Base-by-base conservation (phyloP, 53 echinoderm and acorn worm species). In the Holothuria leucospilota region DNA sequence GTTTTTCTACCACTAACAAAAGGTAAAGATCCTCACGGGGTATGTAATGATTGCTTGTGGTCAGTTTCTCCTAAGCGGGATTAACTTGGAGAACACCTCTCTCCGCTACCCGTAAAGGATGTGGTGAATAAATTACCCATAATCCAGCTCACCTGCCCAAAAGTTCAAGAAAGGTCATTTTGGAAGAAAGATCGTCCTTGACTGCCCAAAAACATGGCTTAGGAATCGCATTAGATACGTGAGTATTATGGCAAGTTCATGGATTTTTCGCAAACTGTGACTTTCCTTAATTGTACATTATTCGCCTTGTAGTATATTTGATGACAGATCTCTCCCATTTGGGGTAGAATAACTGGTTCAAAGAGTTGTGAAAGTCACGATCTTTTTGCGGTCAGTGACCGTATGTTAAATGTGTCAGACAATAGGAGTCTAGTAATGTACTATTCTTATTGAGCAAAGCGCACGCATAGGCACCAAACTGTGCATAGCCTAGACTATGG, bases 321-420 rank as follows among this genome's bases (percentile, higher is more conserved):
- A 49, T 51, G 75, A 23, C 49, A 75, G 49, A 75, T 13, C 51
- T 4, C 2, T 75, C 18, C 18, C 5, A 49, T 49, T 75, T 75
- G 52, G 75, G 75, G 75, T 75, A 75, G 53, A 75, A 75, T 75
- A 75, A 51, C 27, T 52, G 75, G 39, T 27, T 56, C 59, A 61
- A 59, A 80, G 62, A 34, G 59, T 80, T 61, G 80, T 80, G 80
- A 80, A 80, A 80, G 80, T 80, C 80, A 80, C 59, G 80, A 80
- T 80, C 80, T 61, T 65, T 83, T 83, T 83, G 84, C 84, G 84
- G 84, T 83, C 84, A 83, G 84, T 83, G 84, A 83, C 84, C 65
- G 65, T 67, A 83, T 83, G 84, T 64, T 83, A 83, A 83, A 83
- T 83, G 84, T 83, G 84, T 83, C 84, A 83, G 84, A 83, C 84